Conservation (phyloP, 2,113 vertebrate genomes). For the Sinocyclocheilus anshuiensis region DNA sequence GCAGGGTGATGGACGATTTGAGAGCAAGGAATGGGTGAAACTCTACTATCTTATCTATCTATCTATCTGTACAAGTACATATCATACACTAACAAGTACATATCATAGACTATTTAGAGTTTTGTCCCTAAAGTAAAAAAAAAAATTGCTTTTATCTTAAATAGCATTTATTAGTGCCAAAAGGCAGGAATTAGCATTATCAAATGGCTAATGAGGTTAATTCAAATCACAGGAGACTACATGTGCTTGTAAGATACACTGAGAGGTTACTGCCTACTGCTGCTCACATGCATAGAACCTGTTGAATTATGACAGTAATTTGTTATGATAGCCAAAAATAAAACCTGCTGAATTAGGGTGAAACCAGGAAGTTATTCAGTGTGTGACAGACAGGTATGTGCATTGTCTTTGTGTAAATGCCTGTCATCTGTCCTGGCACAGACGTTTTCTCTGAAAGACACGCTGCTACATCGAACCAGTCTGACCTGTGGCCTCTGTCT, state of each 20-base stretch:
- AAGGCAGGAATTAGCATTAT: not conserved
- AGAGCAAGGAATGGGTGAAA: not conserved
- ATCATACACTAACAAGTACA: not conserved
- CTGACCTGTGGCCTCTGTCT: constrained; percentile 38
- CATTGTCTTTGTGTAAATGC: constrained; percentile 35
- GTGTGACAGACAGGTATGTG: not conserved
- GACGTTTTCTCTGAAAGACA: not conserved
- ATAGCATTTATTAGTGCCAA: not conserved
- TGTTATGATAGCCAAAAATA: not conserved
- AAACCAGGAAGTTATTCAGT: not conserved
- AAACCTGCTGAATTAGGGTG: not conserved
- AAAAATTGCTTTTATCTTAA: not conserved
- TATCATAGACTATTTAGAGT: not conserved
- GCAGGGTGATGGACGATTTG: not conserved
- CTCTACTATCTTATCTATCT: not conserved
- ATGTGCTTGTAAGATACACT: not conserved
- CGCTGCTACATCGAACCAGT: not conserved
- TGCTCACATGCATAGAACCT: not conserved
- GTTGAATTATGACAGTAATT: not conserved
- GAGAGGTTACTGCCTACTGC: not conserved
- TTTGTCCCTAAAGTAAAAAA: not conserved
- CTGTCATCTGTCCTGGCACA: constrained; percentile 8
- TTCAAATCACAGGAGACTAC: not conserved
- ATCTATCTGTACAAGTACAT: not conserved
- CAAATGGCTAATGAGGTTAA: not conserved